Conservation (phyloP, 2,113 vertebrate species). For the Clinocottus analis region DNA sequence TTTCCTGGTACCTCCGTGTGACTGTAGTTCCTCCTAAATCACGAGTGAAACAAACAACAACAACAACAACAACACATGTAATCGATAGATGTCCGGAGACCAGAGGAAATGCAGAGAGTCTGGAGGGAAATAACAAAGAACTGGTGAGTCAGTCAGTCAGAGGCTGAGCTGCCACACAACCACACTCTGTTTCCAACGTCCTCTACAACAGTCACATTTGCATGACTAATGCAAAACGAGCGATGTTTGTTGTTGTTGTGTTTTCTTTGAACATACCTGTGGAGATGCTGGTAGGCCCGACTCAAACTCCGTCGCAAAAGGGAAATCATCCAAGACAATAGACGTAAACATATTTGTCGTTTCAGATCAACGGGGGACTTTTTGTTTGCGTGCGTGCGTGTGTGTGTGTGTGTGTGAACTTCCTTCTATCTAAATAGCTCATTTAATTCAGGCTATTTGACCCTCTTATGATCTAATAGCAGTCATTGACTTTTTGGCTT, state of each 20-base stretch:
- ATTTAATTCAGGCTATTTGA: background rate
- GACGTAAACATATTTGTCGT: background rate
- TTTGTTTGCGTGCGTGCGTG: background rate
- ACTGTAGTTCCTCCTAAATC: background rate
- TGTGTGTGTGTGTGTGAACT: background rate
- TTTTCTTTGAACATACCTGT: background rate
- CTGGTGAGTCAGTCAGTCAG: background rate
- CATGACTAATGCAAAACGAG: background rate
- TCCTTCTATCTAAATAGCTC: constrained; percentile 1
- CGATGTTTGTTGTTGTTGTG: background rate
- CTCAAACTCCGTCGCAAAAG: background rate
- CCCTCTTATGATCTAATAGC: constrained; percentile 18
- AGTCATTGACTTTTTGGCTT: constrained; percentile 31
- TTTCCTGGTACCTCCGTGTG: background rate
- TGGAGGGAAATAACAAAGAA: background rate
- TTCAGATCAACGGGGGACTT: background rate
- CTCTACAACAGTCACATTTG: background rate
- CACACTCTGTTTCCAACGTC: background rate
- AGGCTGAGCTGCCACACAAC: background rate
- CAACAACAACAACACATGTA: background rate
- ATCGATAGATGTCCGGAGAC: background rate
- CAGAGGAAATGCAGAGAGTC: background rate
- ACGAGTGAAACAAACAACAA: background rate
- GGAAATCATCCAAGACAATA: background rate
- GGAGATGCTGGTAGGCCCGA: background rate